Evolutionary conservation across 2,888 invertebrate species (phyloP).

Genomic region (Nomada fucata): DNA sequence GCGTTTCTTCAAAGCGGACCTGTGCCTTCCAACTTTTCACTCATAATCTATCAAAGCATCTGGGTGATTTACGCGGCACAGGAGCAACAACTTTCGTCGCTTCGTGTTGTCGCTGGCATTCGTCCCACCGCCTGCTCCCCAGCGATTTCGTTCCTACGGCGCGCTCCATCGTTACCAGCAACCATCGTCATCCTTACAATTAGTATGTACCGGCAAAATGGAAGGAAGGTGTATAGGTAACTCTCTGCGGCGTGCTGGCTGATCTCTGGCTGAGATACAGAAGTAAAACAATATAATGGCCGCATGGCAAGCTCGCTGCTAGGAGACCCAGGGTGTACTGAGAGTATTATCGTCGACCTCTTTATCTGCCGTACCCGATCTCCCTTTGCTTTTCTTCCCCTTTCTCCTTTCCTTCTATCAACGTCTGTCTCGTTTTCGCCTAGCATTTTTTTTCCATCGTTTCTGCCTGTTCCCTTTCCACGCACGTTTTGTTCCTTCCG

Average conservation of each 20-base stretch:
- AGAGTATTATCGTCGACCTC: constrained; percentile 78
- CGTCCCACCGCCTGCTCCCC: constrained; percentile 47
- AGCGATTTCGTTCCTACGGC: constrained; percentile 64
- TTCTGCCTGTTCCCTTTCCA: constrained; percentile 58
- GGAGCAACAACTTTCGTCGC: constrained; percentile 3
- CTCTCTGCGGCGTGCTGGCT: constrained; percentile 54
- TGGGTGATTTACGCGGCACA: background rate
- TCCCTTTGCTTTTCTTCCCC: constrained; percentile 69
- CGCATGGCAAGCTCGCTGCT: constrained; percentile 69
- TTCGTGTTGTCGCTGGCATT: constrained; percentile 17
- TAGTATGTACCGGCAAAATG: constrained; percentile 16
- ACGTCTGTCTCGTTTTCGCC: constrained; percentile 54
- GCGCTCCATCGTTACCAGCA: constrained; percentile 32
- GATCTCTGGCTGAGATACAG: constrained; percentile 69
- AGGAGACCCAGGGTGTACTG: constrained; percentile 70
- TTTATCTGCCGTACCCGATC: constrained; percentile 78
- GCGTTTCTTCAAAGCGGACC: background rate
- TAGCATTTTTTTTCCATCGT: constrained; percentile 59
- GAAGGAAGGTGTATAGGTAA: constrained; percentile 49
- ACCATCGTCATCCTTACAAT: constrained; percentile 13
- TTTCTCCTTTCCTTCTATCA: constrained; percentile 55
- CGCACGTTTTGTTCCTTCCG: constrained; percentile 56
- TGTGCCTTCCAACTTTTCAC: background rate
- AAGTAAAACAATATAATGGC: constrained; percentile 76
- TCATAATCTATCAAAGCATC: background rate